Evolutionary conservation across 2,113 vertebrate species (phyloP), one percentile per base, ranked within the genome.

Genomic region (Benitochromis conjunctus): DNA sequence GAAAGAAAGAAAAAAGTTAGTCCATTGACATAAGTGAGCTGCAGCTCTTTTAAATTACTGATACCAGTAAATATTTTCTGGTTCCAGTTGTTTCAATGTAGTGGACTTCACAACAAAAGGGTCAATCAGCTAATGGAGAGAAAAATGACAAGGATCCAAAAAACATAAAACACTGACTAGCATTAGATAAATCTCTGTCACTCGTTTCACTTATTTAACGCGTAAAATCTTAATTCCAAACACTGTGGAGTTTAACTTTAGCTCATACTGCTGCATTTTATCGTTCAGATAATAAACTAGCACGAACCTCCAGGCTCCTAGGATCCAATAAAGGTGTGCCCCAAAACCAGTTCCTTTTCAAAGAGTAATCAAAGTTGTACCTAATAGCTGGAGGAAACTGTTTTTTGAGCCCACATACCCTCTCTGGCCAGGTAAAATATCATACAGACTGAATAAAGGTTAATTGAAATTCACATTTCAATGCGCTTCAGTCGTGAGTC

Each of bases 391-490:
- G 3, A 66, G 38, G 31, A 60, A 41, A 34, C 7, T 0, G 5
- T 13, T 48, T 31, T 79, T 13, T 43, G 3, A 16, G n/a, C 5
- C 21, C 21, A 4, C 38, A 4, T 19, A 6, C 16, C 38, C 64
- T 43, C 38, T 46, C 64, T 26, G 64, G 0, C 13, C 3, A 10
- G 64, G 64, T 41, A 18, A 41, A 18, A 46, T 1, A 26, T 46
- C 2, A 69, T 0, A 1, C 24, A 7, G 9, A 41, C 6, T 38
- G 5, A 18, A 51, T 16, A 5, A 3, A 43, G 16, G 24, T 19
- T 24, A 5, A 13, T 60, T 81, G 1, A 55, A 14, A 41, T 43
- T 16, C 5, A 10, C 3, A 11, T 24, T 16, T 91, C 13, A 69
- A 0, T 0, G 86, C 81, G 91, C 76, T 89, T 71, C 29, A 7